Base-by-base conservation (phyloP, 2,113 vertebrate species). In the Tamias sibiricus region DNA sequence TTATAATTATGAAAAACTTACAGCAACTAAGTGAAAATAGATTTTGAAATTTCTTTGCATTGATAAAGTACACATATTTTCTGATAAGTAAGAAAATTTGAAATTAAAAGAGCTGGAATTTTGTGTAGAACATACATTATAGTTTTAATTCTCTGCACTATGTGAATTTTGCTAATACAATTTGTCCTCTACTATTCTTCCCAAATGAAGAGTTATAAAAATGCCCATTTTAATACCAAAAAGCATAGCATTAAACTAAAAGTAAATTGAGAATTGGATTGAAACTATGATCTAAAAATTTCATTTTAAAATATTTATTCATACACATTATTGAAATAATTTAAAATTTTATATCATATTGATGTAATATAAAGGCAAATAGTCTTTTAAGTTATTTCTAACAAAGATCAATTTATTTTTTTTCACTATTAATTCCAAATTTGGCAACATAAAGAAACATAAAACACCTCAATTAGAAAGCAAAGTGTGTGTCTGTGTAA, bases 201-300 rank as follows among this genome's bases (percentile, higher is more conserved):
- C 47, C 71, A 69, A 83, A 52, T 91, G 2, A 93, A 87, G 86
- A 93, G 1, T 71, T 81, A 64, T 71, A 42, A 80, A 92, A 90
- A 81, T 40, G 12, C 9, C 17, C 4, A 90, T 24, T 77, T 92
- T 54, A 52, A 49, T 94, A 37, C 1, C 1, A 77, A 68, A 2
- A 69, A 77, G 3, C 17, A 86, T 59, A 68, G 12, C 4, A 44
- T 76, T 47, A 83, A 28, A 0, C 35, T 84, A 93, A 87, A 92
- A 74, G 11, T 81, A 86, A 24, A 52, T 76, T 72, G 69, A 89
- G 19, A 90, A 90, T 4, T 77, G 3, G 6, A 37, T 68, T 57
- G 4, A 66, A 91, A 81, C 7, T 19, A 47, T 87, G 28, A 71
- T 59, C 64, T 14, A 80, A 87, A 69, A 44, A 30, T 81, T 49